These are phyloP conservation scores for Indri indri DNA, from an alignment of 2,113 vertebrate species.

Conservation along the genomic window DNA sequence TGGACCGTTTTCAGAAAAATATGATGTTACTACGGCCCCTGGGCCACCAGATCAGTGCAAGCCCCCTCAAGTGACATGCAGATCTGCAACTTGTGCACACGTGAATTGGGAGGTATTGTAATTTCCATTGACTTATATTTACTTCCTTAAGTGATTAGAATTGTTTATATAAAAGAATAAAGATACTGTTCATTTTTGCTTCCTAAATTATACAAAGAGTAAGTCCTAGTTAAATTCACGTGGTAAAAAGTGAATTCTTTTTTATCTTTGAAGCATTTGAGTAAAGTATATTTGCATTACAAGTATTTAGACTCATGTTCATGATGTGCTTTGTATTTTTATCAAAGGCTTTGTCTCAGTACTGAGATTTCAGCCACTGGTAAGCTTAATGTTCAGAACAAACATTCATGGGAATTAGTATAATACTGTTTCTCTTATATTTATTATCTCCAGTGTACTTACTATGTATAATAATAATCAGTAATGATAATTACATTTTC, in stretches of 20 bases:
- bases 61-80: conserved; percentile 90
- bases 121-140: conserved; percentile 9
- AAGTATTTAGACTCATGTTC: not conserved
- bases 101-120: conserved; percentile 94
- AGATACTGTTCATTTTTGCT: not conserved
- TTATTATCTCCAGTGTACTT: not conserved
- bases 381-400: conserved; percentile 56
- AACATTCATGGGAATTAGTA: not conserved
- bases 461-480: conserved; percentile 15
- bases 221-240: not conserved
- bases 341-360: conserved; percentile 37
- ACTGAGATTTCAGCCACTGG: conserved; percentile 16
- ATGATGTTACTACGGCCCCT: conserved; percentile 92
- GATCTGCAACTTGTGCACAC: conserved; percentile 93
- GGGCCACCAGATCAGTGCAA: conserved; percentile 94
- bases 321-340: conserved; percentile 37
- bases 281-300: not conserved
- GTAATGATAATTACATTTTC: conserved; percentile 44
- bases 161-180: conserved; percentile 35
- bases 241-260: not conserved
- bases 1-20: conserved; percentile 94
- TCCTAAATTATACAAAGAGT: not conserved
- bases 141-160: not conserved
- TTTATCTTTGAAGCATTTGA: conserved; percentile 14
- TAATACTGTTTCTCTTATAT: not conserved